Conservation (phyloP, 2,888 invertebrate species). For the Portevinia maculata region DNA sequence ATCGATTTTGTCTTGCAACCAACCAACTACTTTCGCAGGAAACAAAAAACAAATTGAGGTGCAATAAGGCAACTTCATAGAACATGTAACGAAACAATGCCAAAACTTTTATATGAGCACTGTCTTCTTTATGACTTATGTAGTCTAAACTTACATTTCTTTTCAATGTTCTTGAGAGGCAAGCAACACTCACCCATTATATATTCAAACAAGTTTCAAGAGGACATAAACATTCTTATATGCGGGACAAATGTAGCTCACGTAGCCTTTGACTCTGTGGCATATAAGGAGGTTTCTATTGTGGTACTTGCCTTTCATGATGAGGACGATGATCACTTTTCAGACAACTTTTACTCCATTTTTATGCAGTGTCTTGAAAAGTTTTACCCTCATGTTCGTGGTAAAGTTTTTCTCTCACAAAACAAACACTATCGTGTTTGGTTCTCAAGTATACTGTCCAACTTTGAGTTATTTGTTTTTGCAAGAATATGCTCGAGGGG, state of each 20-base stretch:
- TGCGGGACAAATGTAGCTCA: constrained; percentile 49
- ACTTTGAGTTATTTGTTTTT: constrained; percentile 48
- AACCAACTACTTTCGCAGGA: neutral
- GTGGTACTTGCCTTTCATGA: constrained; percentile 32
- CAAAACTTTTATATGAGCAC: constrained; percentile 49
- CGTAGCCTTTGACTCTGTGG: constrained; percentile 14
- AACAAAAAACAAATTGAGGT: constrained; percentile 40
- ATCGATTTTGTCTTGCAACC: neutral
- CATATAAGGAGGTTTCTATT: constrained; percentile 27
- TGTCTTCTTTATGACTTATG: constrained; percentile 69
- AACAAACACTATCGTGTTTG: constrained; percentile 44
- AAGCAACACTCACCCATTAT: constrained; percentile 57
- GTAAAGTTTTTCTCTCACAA: constrained; percentile 19
- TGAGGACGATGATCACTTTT: constrained; percentile 66
- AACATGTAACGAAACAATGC: constrained; percentile 62
- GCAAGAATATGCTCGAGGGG: neutral
- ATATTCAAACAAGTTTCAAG: constrained; percentile 55
- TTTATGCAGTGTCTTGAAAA: constrained; percentile 58
- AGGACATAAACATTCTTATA: constrained; percentile 57
- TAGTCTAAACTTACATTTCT: constrained; percentile 53
- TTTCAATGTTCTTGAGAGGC: constrained; percentile 2
- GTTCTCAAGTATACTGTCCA: constrained; percentile 33
- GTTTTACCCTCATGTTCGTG: constrained; percentile 51
- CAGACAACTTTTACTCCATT: constrained; percentile 59
- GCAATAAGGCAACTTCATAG: constrained; percentile 58